A percentile compares a stretch with the other conserved stretches of the same genome.
Evolutionary conservation across 1,140 invertebrate genomes (phyloP).

Genomic region (Drosophila fuyamai): DNA sequence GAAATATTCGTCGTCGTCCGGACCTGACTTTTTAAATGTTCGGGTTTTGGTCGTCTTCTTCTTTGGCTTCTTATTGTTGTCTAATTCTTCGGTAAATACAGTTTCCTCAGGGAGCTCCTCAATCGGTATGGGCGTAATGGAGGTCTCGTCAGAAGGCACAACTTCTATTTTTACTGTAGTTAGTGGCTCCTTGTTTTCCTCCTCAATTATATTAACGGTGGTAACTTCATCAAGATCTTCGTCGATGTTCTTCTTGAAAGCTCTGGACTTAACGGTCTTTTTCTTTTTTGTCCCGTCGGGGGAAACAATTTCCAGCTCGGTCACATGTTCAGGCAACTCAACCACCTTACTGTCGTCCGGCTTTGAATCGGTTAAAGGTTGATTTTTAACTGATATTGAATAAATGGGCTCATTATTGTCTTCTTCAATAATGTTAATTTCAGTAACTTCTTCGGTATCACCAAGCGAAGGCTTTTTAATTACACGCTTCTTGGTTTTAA

Average conservation of each 20-base stretch:
- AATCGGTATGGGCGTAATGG: slow-evolving; percentile 58
- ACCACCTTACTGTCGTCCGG: slow-evolving; percentile 41
- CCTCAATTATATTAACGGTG: slow-evolving; percentile 81
- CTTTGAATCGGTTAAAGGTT: slow-evolving; percentile 34
- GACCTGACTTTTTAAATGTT: slow-evolving; percentile 79
- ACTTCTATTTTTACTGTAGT: slow-evolving; percentile 68
- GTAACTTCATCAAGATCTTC: slow-evolving; percentile 76
- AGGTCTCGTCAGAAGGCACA: slow-evolving; percentile 55
- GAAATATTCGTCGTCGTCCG: slow-evolving; percentile 76
- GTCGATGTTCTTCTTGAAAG: slow-evolving; percentile 68
- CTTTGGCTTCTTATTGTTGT: slow-evolving; percentile 77
- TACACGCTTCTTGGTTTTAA: slow-evolving; percentile 52
- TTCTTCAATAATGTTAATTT: slow-evolving; percentile 69
- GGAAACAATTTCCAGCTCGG: slow-evolving; percentile 77
- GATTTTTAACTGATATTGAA: slow-evolving; percentile 58
- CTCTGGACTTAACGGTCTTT: slow-evolving; percentile 71
- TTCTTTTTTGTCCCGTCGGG: slow-evolving; percentile 78
- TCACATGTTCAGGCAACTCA: slow-evolving; percentile 83
- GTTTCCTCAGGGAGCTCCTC: slow-evolving; percentile 84
- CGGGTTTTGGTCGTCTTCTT: slow-evolving; percentile 82
- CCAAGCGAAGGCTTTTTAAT: slow-evolving; percentile 49
- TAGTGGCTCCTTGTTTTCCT: slow-evolving; percentile 73
- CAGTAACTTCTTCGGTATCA: slow-evolving; percentile 59
- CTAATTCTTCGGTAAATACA: slow-evolving; percentile 80
- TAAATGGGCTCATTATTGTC: slow-evolving; percentile 63